These are phyloP conservation scores for Carassius auratus DNA, from an alignment of 2,113 vertebrate species.

Conservation along the genomic window DNA sequence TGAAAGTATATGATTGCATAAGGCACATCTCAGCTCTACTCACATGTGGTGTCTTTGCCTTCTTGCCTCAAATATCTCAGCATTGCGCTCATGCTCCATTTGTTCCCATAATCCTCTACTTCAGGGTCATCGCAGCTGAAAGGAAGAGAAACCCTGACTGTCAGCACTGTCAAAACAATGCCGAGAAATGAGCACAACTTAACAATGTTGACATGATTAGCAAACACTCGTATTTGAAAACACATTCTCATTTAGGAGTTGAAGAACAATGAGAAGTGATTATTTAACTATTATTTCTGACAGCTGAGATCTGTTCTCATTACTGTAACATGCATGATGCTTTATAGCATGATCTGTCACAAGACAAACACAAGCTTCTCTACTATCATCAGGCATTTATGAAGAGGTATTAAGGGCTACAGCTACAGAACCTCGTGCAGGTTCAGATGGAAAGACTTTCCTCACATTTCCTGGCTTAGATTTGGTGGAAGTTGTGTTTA, in stretches of 20 bases:
- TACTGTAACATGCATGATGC: slow-evolving; percentile 17
- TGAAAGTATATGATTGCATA: neutral
- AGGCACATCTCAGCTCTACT: slow-evolving; percentile 64
- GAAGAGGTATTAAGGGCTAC: neutral
- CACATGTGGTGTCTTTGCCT: slow-evolving; percentile 92
- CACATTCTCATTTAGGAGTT: slow-evolving; percentile 46
- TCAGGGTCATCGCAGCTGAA: slow-evolving; percentile 97
- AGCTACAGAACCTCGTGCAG: neutral
- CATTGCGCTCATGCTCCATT: slow-evolving; percentile 99
- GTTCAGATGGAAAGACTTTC: neutral
- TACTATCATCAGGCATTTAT: neutral
- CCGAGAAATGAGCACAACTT: slow-evolving; percentile 23
- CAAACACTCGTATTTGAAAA: slow-evolving; percentile 47
- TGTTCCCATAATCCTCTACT: slow-evolving; percentile 99
- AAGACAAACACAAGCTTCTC: neutral
- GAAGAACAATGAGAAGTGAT: slow-evolving; percentile 40
- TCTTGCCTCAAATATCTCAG: slow-evolving; percentile 96
- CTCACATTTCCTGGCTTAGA: neutral
- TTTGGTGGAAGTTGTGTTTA: slow-evolving; percentile 1
- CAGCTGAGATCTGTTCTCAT: slow-evolving; percentile 42
- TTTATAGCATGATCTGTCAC: neutral
- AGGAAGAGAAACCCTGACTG: slow-evolving; percentile 63
- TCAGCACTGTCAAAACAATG: slow-evolving; percentile 45
- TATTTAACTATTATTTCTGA: slow-evolving; percentile 47
- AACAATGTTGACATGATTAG: slow-evolving; percentile 50